Base-by-base conservation (phyloP, 2,113 vertebrate species). In the Varanus komodoensis region DNA sequence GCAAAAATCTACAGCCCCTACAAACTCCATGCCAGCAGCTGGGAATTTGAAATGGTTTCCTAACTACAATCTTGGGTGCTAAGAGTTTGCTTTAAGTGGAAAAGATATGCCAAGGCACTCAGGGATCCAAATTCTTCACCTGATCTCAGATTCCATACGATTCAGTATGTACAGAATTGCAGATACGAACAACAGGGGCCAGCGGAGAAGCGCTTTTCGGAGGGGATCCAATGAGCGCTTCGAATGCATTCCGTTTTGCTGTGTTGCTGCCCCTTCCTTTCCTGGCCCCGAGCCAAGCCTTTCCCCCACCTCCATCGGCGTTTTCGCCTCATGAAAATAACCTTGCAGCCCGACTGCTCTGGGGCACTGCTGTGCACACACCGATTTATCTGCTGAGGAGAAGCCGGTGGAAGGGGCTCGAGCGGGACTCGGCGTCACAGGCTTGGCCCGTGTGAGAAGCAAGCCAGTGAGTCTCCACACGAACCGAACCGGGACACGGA, bases 41-140 rank as follows among this genome's bases (percentile, higher is more conserved):
- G 82, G 50, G 68, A 82, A 74, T 89, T 23, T 48, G 34, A 82
- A 88, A 48, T 32, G 44, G 57, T 82, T 89, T 61, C 50, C 12
- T 29, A 34, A 12, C 6, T 14, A 2, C 78, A 88, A 88, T 32
- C 64, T n/a, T 81, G 61, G 34, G 50, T 19, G 14, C 52, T 48
- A 74, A 82, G 61, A 29, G 44, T 89, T 73, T 73, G 67, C 79
- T 88, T 88, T 82, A 34, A 73, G 79, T 27, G 75, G 50, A 61
- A 82, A 29, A 82, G 68, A 89, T 57, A 7, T 44, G n/a, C 15
- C 69, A 17, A 17, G 34, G 14, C 27, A 61, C 34, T 57, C 17
- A n/a, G 80, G 52, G 54, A 19, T 32, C 50, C 67, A 32, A 38
- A 74, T 82, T 82, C 50, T 48, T 89, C 68, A 32, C 52, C 52